These are phyloP conservation scores for Prunella himalayana DNA, from an alignment of 2,113 vertebrate genomes.

Conservation along the genomic window DNA sequence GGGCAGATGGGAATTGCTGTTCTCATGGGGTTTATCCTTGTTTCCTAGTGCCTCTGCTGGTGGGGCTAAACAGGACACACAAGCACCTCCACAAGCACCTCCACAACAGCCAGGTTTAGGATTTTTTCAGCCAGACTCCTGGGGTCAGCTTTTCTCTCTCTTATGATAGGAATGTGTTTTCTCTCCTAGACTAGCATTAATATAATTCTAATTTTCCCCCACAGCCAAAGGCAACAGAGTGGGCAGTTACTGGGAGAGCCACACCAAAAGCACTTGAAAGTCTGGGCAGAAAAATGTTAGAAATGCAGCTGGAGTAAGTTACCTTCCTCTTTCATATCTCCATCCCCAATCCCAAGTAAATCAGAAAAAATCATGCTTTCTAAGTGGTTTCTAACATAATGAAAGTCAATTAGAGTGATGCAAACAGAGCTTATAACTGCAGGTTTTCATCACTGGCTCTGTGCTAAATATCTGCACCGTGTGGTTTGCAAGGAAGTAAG, in stretches of 20 bases:
- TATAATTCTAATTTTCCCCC: background rate
- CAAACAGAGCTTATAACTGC: conserved; percentile 16
- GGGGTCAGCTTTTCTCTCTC: background rate
- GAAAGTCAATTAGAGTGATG: conserved; percentile 51
- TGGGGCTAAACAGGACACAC: background rate
- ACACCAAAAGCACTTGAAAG: background rate
- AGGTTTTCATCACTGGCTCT: conserved; percentile 28
- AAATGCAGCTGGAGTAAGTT: background rate
- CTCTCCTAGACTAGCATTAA: background rate
- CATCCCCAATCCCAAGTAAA: background rate
- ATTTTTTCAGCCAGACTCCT: background rate
- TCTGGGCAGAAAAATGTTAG: background rate
- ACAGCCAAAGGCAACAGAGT: background rate
- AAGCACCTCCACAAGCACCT: background rate
- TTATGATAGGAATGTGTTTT: background rate
- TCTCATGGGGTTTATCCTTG: background rate
- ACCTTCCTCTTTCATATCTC: background rate
- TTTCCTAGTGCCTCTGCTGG: background rate
- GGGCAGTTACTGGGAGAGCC: background rate
- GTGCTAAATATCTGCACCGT: background rate
- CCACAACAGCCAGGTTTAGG: background rate
- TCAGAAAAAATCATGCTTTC: background rate
- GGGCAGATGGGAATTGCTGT: background rate
- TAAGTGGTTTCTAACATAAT: conserved; percentile 36
- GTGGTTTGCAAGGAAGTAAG: conserved; percentile 32